Percentiles rank a stretch among this genome's conserved stretches.
Evolutionary conservation across 2,888 invertebrate species (phyloP).

Genomic region (Athrips mouffetella): DNA sequence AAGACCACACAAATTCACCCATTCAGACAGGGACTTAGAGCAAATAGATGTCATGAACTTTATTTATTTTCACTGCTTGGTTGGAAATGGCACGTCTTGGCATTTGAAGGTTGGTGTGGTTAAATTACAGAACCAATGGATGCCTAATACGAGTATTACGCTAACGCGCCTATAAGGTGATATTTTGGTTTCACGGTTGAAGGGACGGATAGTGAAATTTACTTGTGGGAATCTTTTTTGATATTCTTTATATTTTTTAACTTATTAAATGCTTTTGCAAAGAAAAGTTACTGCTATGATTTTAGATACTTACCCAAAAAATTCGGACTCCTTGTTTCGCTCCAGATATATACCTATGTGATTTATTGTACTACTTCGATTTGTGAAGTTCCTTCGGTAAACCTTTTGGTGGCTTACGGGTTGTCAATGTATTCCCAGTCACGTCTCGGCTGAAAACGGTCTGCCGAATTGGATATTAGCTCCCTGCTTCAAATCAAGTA

Average conservation of each 20-base stretch:
- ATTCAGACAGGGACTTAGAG: conserved; percentile 5
- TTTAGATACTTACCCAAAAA: too few relatives aligned
- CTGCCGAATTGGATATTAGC: conserved; percentile 5
- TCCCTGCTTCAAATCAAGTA: too few relatives aligned
- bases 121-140: background rate
- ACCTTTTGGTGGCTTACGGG: background rate
- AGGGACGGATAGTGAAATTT: too few relatives aligned
- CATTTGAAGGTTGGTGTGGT: background rate
- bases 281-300: too few relatives aligned
- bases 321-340: too few relatives aligned
- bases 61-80: conserved; percentile 6
- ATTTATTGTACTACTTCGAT: too few relatives aligned
- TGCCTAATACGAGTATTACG: background rate
- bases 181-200: too few relatives aligned
- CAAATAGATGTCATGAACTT: conserved; percentile 12
- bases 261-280: too few relatives aligned
- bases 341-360: too few relatives aligned
- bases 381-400: background rate
- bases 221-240: too few relatives aligned
- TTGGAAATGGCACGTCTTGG: conserved; percentile 6
- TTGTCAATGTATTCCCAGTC: conserved; percentile 15
- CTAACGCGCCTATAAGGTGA: background rate
- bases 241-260: too few relatives aligned
- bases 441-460: conserved; percentile 4
- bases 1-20: conserved; percentile 5